Base-by-base conservation (phyloP, 2,113 vertebrate species). In the Sardina pilchardus region DNA sequence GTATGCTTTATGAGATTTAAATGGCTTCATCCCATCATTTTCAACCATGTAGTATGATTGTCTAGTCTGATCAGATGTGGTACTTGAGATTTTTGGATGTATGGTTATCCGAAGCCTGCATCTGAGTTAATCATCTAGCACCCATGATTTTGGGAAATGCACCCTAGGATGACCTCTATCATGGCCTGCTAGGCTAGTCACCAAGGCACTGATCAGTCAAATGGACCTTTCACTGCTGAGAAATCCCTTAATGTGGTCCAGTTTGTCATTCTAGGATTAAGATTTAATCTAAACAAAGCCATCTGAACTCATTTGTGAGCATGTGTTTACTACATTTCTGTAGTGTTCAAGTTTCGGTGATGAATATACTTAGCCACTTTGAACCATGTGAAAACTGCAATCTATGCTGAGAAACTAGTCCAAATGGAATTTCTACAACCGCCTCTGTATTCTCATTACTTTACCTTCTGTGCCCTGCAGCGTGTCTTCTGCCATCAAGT, bases 341-440 rank as follows among this genome's bases (percentile, higher is more conserved):
- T 63, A 14, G 12, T n/a, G 9, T 47, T 47, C 7, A 4, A 63
- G 59, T 92, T 90, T 50, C 95, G 34, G 43, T 96, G 95, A 96
- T 95, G 95, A 96, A 91, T 81, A 90, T 21, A 91, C 92, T 94
- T 95, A n/a, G n/a, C n/a, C 95, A 96, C 96, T 96, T 95, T 96
- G 96, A 96, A 1, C 84, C 86, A 0, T 92, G 92, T 96, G 95
- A 96, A 96, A 96, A 88, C n/a, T n/a, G 85, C 89, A 53, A 90
- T 0, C 39, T 95, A 96, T 47, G 1, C 95, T 95, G 96, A 96
- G 95, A 78, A 92, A 91, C 88, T 91, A n/a, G 1, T n/a, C 7
- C 7, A 63, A 63, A 63, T 0, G 7, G 24, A 9, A 63, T 63
- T 63, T 63, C 1, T n/a, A 21, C 21, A 63, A 63, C 0, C n/a